A percentile compares a stretch with the other conserved stretches of the same genome.
These are phyloP conservation scores for Piaya cayana DNA, from an alignment of 2,113 vertebrate species.

Conservation along the genomic window DNA sequence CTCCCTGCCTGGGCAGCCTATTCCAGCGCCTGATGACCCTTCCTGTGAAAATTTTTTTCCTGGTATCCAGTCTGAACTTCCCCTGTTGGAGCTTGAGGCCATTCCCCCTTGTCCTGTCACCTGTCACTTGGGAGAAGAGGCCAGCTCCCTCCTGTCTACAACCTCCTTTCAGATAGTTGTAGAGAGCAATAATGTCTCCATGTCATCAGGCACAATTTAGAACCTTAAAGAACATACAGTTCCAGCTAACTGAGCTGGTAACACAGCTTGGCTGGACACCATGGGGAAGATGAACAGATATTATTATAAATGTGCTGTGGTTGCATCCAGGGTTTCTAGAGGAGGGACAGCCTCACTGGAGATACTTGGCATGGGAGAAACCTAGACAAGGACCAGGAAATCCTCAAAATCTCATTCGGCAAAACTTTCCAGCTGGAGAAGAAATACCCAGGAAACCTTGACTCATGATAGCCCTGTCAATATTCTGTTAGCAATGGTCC, in stretches of 20 bases:
- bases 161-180: too few species aligned
- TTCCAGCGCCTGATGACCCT: too few species aligned
- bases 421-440: not conserved
- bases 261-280: not conserved
- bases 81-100: too few species aligned
- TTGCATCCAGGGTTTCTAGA: not conserved
- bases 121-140: too few species aligned
- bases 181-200: too few species aligned
- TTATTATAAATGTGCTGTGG: not conserved
- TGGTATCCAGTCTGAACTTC: too few species aligned
- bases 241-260: not conserved
- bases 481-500: not conserved
- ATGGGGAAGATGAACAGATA: not conserved
- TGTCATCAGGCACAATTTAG: not conserved
- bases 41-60: too few species aligned
- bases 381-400: not conserved
- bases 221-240: not conserved
- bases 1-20: too few species aligned
- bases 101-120: too few species aligned
- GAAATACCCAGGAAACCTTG: not conserved
- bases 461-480: not conserved
- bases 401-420: not conserved
- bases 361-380: not conserved
- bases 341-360: not conserved
- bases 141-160: too few species aligned